Percentiles rank a stretch among this genome's conserved stretches.
phyloP scores from a whole-genome alignment of 2,888 invertebrate species.

The Thymelicus lineola region DNA sequence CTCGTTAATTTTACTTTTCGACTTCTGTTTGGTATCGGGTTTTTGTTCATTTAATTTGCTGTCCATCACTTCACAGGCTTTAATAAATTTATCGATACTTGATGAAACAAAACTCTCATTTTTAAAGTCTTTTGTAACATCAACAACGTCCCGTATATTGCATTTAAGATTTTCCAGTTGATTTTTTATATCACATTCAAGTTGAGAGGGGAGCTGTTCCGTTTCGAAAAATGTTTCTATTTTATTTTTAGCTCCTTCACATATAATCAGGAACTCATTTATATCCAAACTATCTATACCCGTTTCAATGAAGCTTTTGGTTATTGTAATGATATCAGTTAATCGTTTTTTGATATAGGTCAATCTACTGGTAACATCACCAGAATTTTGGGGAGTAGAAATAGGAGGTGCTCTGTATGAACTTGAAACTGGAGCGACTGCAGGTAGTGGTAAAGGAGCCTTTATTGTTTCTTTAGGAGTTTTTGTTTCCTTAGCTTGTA shows the following conservation, averaged over 20 bases:
- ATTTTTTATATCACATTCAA: conserved; percentile 38
- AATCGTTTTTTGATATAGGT: conserved; percentile 45
- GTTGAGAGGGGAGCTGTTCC: conserved; percentile 14
- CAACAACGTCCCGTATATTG: conserved; percentile 47
- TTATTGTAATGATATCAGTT: conserved; percentile 47
- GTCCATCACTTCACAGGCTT: conserved; percentile 46
- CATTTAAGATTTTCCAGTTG: conserved; percentile 48
- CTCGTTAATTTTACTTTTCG: conserved; percentile 40
- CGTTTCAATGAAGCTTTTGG: conserved; percentile 46
- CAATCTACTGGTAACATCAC: conserved; percentile 39
- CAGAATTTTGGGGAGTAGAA: conserved; percentile 15
- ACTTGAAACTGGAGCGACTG: neutral
- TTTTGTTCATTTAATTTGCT: conserved; percentile 42
- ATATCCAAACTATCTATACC: conserved; percentile 45
- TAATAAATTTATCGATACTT: conserved; percentile 48
- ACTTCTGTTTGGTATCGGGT: conserved; percentile 20
- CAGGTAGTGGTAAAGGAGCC: neutral
- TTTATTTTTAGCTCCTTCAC: conserved; percentile 47
- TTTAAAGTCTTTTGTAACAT: conserved; percentile 46
- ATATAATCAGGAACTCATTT: conserved; percentile 46
- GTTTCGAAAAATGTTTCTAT: conserved; percentile 44
- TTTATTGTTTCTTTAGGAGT: neutral
- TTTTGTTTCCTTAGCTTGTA: conserved; percentile 8
- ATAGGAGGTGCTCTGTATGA: neutral
- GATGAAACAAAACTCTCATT: conserved; percentile 42